Evolutionary conservation across 1,140 invertebrate species (phyloP), one percentile per base, ranked within the genome.

Genomic region (Aphelenchoides avenae): DNA sequence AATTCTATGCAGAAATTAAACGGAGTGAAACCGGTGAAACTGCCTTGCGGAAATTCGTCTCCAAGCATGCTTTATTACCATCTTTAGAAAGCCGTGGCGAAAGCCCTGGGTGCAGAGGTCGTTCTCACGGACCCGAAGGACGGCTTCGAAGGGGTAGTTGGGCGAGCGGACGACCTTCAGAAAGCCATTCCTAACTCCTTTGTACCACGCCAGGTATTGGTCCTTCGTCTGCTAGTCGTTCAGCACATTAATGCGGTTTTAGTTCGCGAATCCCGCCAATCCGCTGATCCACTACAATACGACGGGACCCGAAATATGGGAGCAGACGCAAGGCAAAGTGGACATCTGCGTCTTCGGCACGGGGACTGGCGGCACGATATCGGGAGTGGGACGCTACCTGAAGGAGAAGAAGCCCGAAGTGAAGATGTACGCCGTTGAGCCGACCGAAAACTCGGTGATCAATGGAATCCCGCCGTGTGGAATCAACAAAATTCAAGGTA

Each of bases 201-300:
- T 3, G 4, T 54, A 7, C 18, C 57, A 4, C 53, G 57, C 57
- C 49, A 52, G 26, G 43, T 58, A 57, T 62, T 11, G 63, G 51
- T 1, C 69, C 57, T 48, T 43, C 47, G 50, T n/a, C n/a, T n/a
- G n/a, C n/a, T 44, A 7, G 13, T 18, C 7, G 39, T 6, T 6
- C 18, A 7, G 15, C 41, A 7, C 6, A 44, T 20, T n/a, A n/a
- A n/a, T n/a, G n/a, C 34, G 11, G 11, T 11, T 51, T 58, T 30
- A 54, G 51, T 69, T 69, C 47, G 64, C 34, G 13, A 68, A 69
- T 37, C 64, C 64, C 1, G 50, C 52, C 5, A 69, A 69, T 47
- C 57, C 60, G 0, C 42, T 43, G 22, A 49, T 60, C 26, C 67
- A 69, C 30, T 69, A 71, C 41, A 34, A 51, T 11, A 67, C 66